phyloP scores from a whole-genome alignment of 2,888 invertebrate species.

The Helleia helle region DNA sequence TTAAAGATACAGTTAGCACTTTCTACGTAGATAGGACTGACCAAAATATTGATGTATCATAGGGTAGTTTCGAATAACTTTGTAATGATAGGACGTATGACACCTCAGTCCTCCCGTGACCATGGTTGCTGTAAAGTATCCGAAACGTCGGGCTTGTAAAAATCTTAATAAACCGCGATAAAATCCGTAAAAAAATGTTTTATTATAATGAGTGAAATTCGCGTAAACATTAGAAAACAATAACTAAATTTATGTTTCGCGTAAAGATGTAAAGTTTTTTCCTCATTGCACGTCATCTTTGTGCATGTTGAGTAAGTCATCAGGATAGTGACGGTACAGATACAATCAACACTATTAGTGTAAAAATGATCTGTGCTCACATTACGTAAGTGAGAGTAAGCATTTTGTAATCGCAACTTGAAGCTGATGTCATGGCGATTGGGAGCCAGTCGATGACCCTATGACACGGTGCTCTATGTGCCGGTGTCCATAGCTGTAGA shows the following conservation, averaged over 20 bases:
- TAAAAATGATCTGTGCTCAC: slow-evolving; percentile 30
- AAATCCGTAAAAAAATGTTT: too few relatives aligned
- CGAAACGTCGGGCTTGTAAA: too few relatives aligned
- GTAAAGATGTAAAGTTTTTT: slow-evolving; percentile 4
- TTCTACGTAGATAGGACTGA: too few relatives aligned
- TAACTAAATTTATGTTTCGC: slow-evolving; percentile 4
- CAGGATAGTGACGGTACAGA: slow-evolving; percentile 12
- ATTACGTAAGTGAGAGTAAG: slow-evolving; percentile 63
- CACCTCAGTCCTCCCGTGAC: too few relatives aligned
- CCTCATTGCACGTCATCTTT: slow-evolving; percentile 6
- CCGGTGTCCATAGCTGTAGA: slow-evolving; percentile 17
- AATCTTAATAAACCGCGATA: too few relatives aligned
- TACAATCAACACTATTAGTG: slow-evolving; percentile 14
- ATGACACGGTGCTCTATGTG: slow-evolving; percentile 52
- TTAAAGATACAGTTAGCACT: too few relatives aligned
- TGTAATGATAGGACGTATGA: too few relatives aligned
- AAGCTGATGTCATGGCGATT: slow-evolving; percentile 62
- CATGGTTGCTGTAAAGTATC: too few relatives aligned
- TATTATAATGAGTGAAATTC: too few relatives aligned
- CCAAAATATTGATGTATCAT: too few relatives aligned
- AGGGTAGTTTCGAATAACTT: too few relatives aligned
- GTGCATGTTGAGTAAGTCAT: slow-evolving; percentile 4
- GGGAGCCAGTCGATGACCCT: slow-evolving; percentile 63
- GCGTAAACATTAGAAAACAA: too few relatives aligned
- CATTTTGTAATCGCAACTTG: slow-evolving; percentile 60